Base-by-base conservation (phyloP, 2,797 vertebrate genomes). In the Trematomus bernacchii region DNA sequence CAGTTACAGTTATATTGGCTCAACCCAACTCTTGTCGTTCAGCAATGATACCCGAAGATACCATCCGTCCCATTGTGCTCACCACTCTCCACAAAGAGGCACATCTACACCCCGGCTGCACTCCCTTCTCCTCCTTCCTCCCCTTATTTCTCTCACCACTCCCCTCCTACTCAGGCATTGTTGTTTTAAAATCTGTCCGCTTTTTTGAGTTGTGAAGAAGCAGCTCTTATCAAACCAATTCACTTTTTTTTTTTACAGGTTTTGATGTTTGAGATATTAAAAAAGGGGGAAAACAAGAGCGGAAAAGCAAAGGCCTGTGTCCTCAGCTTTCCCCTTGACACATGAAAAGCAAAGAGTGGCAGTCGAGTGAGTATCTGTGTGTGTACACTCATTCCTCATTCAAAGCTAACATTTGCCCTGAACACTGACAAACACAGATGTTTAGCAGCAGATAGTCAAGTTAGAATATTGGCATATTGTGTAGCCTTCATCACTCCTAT, bases 361-460 rank as follows among this genome's bases (percentile, higher is more conserved):
- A 93, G 91, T 91, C 66, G 78, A 94, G 92, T 93, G 89, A 89
- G 91, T 93, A 93, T 94, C 91, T 92, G 94, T 92, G 89, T 89
- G 85, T 89, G 71, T 83, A 79, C 84, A 86, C 90, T 90, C 80
- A 80, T 79, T 86, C 73, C 71, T 85, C 92, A 91, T 90, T 89
- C 89, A 91, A 91, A 91, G 84, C 88, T 86, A 91, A 91, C 90
- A 87, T 92, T 93, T 92, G 92, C 91, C 69, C 86, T 68, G n/a
- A 91, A 94, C 88, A 91, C 78, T 79, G 87, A 94, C 93, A 93
- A 91, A 91, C 91, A 93, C 92, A 89, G 86, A 91, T 89, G 93
- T 93, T 91, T 93, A 94, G 93, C 93, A 95, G 94, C 93, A 93
- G 90, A 92, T 89, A 89, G 79, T 88, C 80, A 71, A 80, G 86